phyloP scores from a whole-genome alignment of 2,888 invertebrate species.

The Cephus spinipes region DNA sequence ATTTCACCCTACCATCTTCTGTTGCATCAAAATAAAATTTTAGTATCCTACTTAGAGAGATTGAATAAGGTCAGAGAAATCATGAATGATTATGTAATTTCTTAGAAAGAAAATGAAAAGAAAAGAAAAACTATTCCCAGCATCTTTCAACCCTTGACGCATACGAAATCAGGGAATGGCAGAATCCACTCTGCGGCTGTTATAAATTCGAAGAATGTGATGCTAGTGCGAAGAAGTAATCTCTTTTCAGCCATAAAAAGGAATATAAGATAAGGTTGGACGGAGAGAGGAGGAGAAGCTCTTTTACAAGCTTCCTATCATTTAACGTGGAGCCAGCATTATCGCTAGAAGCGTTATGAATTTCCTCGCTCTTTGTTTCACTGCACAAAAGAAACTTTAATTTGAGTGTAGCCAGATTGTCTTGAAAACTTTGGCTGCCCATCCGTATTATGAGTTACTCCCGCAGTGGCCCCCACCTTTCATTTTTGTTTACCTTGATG shows the following conservation, averaged over 20 bases:
- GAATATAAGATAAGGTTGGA: background rate
- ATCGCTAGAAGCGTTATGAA: conserved; percentile 3
- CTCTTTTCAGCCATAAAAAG: background rate
- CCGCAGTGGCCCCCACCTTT: background rate
- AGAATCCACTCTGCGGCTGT: background rate
- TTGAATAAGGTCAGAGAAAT: no score
- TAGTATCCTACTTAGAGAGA: no score
- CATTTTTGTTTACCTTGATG: conserved; percentile 16
- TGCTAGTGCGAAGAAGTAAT: background rate
- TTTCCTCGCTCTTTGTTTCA: conserved; percentile 15
- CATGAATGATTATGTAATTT: no score
- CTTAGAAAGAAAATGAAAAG: no score
- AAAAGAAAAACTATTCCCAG: no score
- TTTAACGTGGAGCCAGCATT: background rate
- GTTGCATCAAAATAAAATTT: no score
- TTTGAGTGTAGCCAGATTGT: conserved; percentile 23
- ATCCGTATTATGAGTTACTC: conserved; percentile 13
- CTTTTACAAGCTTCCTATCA: conserved; percentile 1
- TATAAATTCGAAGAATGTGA: background rate
- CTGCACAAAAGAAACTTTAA: conserved; percentile 21
- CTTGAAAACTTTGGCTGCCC: conserved; percentile 17
- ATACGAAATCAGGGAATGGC: background rate
- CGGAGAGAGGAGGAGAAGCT: background rate
- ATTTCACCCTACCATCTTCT: no score
- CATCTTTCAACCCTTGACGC: no score